Conservation (phyloP, 1,140 invertebrate genomes). For the Acromyrmex echinatior region DNA sequence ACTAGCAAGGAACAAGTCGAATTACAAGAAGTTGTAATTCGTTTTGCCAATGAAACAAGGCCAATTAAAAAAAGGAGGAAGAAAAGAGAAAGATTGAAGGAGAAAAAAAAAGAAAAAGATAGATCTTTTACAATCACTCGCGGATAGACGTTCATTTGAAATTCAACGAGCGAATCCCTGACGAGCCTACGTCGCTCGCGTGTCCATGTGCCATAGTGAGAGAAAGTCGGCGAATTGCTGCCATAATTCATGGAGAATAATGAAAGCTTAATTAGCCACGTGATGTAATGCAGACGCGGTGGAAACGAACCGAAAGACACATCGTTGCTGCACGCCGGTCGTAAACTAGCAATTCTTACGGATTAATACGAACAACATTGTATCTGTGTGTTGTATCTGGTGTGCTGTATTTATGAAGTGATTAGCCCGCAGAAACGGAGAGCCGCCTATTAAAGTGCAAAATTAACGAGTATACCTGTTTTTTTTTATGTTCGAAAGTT, state of each 20-base stretch:
- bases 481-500: constrained; percentile 52
- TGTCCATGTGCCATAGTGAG: constrained; percentile 65
- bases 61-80: neutral
- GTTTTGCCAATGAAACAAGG: constrained; percentile 41
- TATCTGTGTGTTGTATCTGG: constrained; percentile 68
- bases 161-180: constrained; percentile 75
- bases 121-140: constrained; percentile 71
- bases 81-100: neutral
- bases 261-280: constrained; percentile 78
- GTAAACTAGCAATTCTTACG: constrained; percentile 76
- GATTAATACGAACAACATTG: constrained; percentile 74
- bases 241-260: constrained; percentile 79
- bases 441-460: constrained; percentile 65
- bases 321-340: constrained; percentile 54
- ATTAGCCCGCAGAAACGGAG: constrained; percentile 70
- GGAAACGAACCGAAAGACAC: constrained; percentile 74
- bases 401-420: constrained; percentile 72
- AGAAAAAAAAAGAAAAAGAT: neutral
- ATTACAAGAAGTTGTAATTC: constrained; percentile 43
- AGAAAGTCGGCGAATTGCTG: constrained; percentile 78
- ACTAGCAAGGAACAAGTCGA: constrained; percentile 56
- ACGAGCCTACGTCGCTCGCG: constrained; percentile 64
- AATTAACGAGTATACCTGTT: constrained; percentile 69
- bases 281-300: constrained; percentile 77
- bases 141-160: constrained; percentile 73